Base-by-base conservation (phyloP, 2,888 invertebrate species). In the Isoperla grammatica region DNA sequence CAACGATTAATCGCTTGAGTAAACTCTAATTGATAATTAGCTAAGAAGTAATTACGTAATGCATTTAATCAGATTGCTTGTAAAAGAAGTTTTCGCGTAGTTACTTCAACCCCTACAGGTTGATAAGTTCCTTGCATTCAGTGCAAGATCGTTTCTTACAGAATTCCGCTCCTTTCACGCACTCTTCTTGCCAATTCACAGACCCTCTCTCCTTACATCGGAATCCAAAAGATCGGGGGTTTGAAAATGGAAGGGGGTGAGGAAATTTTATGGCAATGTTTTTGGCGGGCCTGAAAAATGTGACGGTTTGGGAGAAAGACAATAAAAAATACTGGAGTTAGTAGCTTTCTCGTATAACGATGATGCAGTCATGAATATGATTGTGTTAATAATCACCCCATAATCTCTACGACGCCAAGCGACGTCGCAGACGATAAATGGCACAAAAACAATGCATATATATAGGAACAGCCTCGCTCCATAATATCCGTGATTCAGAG, bases 301-400 rank as follows among this genome's bases (percentile, higher is more conserved):
- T 58, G 58, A 58, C 58, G 57, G 22, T 35, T 58, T 39, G 37
- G 57, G 40, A 56, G 61, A 56, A 61, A 56, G 61, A 58, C 61
- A 58, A 61, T 61, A 61, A 61, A 61, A 61, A 61, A 58, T 45
- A 20, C 55, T 35, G n/a, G 39, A 49, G 15, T 37, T 39, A 13
- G 57, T 48, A 49, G 23, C 17, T 12, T 46, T 46, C 17, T 57
- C 45, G 50, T 19, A 60, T 46, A 56, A 57, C 62, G 57, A 57
- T 46, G 62, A 56, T 58, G 59, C 70, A 70, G 69, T 66, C 72
- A 71, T 71, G 72, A 72, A 72, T 72, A 71, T 71, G 70, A 72
- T 72, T 71, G 71, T 66, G 69, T 71, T 72, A 72, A 73, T 73
- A 72, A 72, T 72, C 69, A 69, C 69, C 69, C 69, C 63, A 70